Conservation (phyloP, 2,888 invertebrate genomes). For the Endotricha flammealis region DNA sequence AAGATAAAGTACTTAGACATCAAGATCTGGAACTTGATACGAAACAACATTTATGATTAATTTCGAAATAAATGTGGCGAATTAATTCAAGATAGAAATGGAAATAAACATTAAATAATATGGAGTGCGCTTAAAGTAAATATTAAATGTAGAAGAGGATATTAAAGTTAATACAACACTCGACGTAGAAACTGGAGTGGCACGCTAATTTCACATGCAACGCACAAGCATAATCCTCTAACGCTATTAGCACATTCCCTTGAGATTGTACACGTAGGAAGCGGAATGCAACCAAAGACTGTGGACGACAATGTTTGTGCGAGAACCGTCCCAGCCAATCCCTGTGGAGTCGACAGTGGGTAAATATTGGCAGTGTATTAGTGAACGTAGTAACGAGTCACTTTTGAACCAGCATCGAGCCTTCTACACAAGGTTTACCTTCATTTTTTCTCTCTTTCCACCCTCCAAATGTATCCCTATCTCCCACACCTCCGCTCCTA, state of each 20-base stretch:
- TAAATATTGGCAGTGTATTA: slow-evolving; percentile 71
- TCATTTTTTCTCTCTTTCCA: slow-evolving; percentile 24
- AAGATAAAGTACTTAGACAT: slow-evolving; percentile 10
- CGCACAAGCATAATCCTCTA: slow-evolving; percentile 14
- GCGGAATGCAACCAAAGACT: slow-evolving; percentile 48
- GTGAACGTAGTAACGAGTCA: slow-evolving; percentile 52
- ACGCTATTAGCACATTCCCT: slow-evolving; percentile 40
- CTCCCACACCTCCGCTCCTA: slow-evolving; percentile 18
- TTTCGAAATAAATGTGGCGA: too few species aligned
- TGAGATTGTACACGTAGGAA: slow-evolving; percentile 24
- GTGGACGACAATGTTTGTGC: slow-evolving; percentile 51
- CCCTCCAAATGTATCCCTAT: slow-evolving; percentile 18
- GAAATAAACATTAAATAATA: too few species aligned
- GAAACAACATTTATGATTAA: background rate
- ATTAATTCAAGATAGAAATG: too few species aligned
- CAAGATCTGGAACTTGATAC: slow-evolving; percentile 3
- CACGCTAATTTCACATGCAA: slow-evolving; percentile 8
- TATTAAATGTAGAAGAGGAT: background rate
- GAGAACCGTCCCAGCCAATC: slow-evolving; percentile 42
- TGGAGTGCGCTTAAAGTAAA: too few species aligned
- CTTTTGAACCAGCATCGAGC: slow-evolving; percentile 34
- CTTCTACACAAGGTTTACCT: slow-evolving; percentile 25
- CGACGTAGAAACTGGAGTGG: background rate
- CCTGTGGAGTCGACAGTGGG: slow-evolving; percentile 41
- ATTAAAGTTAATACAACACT: background rate